Conservation (phyloP, 2,113 vertebrate genomes). For the Verasper variegatus region DNA sequence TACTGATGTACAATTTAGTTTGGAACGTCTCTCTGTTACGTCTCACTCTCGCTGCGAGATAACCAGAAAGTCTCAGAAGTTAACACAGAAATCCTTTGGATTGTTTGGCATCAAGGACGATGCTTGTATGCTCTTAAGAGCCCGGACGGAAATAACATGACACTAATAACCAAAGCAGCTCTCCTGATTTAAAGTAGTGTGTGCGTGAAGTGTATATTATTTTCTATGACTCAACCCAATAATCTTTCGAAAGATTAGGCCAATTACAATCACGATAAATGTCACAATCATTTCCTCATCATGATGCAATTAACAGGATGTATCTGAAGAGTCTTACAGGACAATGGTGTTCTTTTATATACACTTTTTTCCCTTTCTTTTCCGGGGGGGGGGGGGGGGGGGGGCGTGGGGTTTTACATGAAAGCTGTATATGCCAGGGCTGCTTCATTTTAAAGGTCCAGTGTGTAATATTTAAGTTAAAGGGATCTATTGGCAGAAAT, state of each 20-base stretch:
- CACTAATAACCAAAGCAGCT: neutral
- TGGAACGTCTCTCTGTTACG: slow-evolving; percentile 1
- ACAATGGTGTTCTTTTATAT: neutral
- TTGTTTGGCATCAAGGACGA: slow-evolving; percentile 19
- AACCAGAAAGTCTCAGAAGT: neutral
- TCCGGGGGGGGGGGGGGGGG: no score
- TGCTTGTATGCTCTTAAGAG: neutral
- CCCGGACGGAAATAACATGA: neutral
- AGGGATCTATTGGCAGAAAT: no score
- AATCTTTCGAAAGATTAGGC: slow-evolving; percentile 19
- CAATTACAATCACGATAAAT: slow-evolving; percentile 30
- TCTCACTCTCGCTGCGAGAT: neutral
- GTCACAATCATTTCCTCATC: slow-evolving; percentile 3
- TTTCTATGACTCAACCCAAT: neutral
- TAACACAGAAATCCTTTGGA: neutral
- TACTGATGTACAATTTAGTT: slow-evolving; percentile 17
- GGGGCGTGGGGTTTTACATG: neutral
- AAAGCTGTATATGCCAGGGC: neutral
- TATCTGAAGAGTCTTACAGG: neutral
- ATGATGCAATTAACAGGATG: slow-evolving; percentile 11
- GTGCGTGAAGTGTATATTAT: neutral
- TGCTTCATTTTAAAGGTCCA: no score
- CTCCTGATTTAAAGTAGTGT: slow-evolving; percentile 8
- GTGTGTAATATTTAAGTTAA: no score
- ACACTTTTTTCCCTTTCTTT: neutral